Conservation (phyloP, 2,888 invertebrate species). For the Lithophane socia region DNA sequence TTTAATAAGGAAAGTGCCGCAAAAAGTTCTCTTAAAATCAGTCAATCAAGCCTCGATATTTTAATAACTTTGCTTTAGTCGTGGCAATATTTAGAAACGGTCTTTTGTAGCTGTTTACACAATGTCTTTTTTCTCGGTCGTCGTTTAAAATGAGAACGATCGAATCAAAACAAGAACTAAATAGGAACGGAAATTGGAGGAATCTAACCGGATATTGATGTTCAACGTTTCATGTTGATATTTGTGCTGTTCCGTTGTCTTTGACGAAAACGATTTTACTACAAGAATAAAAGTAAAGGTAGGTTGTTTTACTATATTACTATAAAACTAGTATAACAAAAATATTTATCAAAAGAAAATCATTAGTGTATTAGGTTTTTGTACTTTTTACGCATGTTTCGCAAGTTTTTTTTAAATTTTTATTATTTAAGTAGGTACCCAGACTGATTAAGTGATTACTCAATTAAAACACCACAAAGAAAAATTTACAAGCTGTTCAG, state of each 20-base stretch:
- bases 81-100: slow-evolving; percentile 18
- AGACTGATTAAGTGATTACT: background rate
- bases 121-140: background rate
- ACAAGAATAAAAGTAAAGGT: background rate
- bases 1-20: slow-evolving; percentile 18
- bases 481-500: background rate
- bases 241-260: slow-evolving; percentile 30
- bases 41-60: background rate
- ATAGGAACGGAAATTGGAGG: slow-evolving; percentile 50
- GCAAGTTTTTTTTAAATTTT: background rate
- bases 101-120: slow-evolving; percentile 13
- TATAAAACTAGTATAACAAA: no score
- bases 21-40: background rate
- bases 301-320: background rate
- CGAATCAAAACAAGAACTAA: slow-evolving; percentile 48
- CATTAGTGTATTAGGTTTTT: background rate
- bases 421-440: background rate
- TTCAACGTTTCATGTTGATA: slow-evolving; percentile 34
- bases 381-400: background rate
- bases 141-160: slow-evolving; percentile 15
- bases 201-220: slow-evolving; percentile 42
- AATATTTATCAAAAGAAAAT: background rate
- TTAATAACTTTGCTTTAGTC: background rate
- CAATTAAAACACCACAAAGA: background rate
- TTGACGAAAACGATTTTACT: background rate